Evolutionary conservation across 1,140 invertebrate species (phyloP), one percentile per base, ranked within the genome.

Genomic region (Drosophila truncata): DNA sequence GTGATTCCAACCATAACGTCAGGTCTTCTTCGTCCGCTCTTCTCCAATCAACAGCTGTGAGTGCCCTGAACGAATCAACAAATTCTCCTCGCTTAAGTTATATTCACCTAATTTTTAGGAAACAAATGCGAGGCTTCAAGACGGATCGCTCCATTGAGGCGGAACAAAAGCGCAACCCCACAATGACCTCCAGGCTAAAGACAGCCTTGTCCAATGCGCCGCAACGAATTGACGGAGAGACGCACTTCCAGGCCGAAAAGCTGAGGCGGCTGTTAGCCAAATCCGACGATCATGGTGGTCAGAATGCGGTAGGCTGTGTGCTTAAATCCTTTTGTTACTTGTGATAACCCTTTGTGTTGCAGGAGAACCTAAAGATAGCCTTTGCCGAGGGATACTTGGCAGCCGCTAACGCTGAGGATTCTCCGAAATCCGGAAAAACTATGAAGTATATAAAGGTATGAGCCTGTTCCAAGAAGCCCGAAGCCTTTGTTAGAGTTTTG

Each of bases 311-410:
- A 57, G 2, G 35, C 13, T 29, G 20, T 4, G 1, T 23, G 8
- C 2, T 7, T 31, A 2, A 29, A 9, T 7, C 8, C 10, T n/a
- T 3, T 6, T 23, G 4, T 13, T 14, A 31, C 10, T 25, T 23
- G 0, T 27, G n/a, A 3, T 35, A 9, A 29, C 14, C 0, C 6
- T 60, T 65, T 49, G 0, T 7, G 8, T 76, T 76, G 1, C 49
- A 96, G 75, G 94, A 96, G 80, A 95, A 95, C 79, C 93, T 98
- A 16, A 97, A 97, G 94, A 94, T 97, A 72, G 97, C 97, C 1
- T 98, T 98, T 93, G 97, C 97, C 50, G 97, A 98, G 93, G 98
- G 98, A 9, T 98, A 98, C 93, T 87, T 97, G 50, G 95, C 97
- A 47, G 96, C 92, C 16, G 79, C 84, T 1, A 92, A 79, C 85